These are phyloP conservation scores for Hyppa rectilinea DNA, from an alignment of 2,888 invertebrate genomes.

Conservation along the genomic window DNA sequence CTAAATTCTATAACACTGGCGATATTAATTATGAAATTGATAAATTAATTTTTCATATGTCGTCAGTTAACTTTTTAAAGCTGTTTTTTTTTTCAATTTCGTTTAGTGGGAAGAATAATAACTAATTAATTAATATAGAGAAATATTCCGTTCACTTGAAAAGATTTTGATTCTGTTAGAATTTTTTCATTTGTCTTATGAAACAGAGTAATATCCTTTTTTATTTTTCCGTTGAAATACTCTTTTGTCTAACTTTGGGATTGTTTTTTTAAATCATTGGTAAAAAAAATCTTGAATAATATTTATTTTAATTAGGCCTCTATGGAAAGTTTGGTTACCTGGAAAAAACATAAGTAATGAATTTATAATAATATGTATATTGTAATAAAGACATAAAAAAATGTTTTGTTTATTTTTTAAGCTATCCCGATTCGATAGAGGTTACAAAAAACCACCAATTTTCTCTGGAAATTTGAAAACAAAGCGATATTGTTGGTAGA, in stretches of 20 bases:
- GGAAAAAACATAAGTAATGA: neutral
- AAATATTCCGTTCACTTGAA: no score
- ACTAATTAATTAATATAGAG: no score
- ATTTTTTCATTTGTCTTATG: neutral
- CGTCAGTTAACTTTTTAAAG: no score
- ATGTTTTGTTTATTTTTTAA: neutral
- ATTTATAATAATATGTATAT: neutral
- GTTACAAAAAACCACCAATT: no score
- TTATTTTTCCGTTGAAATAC: neutral
- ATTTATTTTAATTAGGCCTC: neutral
- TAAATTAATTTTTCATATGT: no score
- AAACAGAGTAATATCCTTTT: neutral
- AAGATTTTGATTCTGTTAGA: no score
- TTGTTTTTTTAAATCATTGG: neutral
- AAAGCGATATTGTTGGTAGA: neutral
- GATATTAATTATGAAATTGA: no score
- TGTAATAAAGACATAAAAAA: neutral
- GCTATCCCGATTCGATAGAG: neutral
- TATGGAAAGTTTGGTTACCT: neutral
- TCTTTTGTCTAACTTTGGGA: no score
- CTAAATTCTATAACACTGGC: no score
- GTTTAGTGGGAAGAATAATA: no score
- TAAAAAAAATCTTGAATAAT: neutral
- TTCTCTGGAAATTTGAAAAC: neutral
- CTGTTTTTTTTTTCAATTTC: no score